phyloP scores from a whole-genome alignment of 2,888 invertebrate species.

The Eurytoma californica region DNA sequence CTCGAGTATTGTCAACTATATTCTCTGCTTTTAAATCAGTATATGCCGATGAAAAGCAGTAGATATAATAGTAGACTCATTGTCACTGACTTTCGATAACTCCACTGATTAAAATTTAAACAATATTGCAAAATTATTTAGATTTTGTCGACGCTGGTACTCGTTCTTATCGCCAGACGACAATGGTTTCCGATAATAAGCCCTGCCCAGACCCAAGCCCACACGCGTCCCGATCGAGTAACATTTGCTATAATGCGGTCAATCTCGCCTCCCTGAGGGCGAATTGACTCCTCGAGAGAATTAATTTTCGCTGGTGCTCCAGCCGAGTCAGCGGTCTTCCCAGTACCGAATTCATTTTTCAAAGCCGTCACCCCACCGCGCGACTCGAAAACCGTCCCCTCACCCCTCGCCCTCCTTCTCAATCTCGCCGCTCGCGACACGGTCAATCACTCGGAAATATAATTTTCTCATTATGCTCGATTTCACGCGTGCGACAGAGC shows the following conservation, averaged over 20 bases:
- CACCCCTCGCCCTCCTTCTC: conserved; percentile 6
- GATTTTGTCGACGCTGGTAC: no score
- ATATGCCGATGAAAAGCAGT: no score
- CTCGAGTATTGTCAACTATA: no score
- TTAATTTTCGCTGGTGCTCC: conserved; percentile 32
- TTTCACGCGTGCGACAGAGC: not conserved
- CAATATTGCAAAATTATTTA: no score
- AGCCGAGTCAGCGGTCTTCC: conserved; percentile 28
- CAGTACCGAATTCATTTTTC: conserved; percentile 47
- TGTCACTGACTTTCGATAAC: no score
- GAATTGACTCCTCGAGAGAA: conserved; percentile 28
- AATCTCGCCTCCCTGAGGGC: conserved; percentile 4
- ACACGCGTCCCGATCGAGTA: not conserved
- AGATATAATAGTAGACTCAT: no score
- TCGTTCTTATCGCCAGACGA: no score
- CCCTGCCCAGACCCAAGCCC: not conserved
- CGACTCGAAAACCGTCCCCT: no score
- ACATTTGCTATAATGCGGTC: conserved; percentile 18
- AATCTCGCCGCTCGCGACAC: conserved; percentile 7
- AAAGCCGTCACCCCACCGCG: not conserved
- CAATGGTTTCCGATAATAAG: no score
- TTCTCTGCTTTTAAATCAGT: no score
- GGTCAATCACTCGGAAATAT: conserved; percentile 49
- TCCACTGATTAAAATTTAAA: no score
- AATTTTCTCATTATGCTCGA: conserved; percentile 37